Percentiles rank a stretch among this genome's conserved stretches.
Conservation (phyloP, 37 sponge, comb jelly and placozoan genomes). For the Agelas oroides region DNA sequence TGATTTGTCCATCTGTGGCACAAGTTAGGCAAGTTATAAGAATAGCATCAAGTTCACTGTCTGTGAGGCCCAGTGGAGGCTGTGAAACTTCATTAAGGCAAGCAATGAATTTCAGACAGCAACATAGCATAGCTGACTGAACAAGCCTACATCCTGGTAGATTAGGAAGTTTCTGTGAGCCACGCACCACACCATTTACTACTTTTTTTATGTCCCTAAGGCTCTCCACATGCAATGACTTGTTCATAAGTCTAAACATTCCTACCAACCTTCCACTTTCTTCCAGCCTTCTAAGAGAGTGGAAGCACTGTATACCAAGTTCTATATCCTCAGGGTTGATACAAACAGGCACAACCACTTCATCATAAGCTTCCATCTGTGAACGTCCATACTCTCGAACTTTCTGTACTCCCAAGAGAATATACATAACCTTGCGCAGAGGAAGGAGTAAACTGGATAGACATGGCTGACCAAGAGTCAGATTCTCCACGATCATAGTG, state of each 20-base stretch:
- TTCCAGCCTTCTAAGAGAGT: not conserved
- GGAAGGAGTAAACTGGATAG: conserved; percentile 13
- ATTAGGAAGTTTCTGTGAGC: no score
- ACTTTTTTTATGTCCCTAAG: no score
- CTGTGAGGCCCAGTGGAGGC: not conserved
- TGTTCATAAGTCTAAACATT: not conserved
- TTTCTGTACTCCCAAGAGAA: conserved; percentile 2
- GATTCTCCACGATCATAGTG: not conserved
- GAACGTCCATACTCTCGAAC: conserved; percentile 39
- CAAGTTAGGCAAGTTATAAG: not conserved
- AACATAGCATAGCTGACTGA: not conserved
- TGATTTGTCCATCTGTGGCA: not conserved
- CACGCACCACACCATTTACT: no score
- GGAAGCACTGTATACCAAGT: not conserved
- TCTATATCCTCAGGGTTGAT: no score
- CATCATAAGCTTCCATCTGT: not conserved
- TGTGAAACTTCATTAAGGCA: not conserved
- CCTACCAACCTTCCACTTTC: not conserved
- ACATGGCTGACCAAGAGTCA: conserved; percentile 4
- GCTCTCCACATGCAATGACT: no score
- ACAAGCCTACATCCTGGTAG: not conserved
- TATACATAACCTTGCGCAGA: conserved; percentile 19
- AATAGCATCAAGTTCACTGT: conserved; percentile 17
- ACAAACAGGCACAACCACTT: not conserved
- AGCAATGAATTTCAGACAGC: not conserved